Conservation (phyloP, 2,113 vertebrate genomes). For the Corythoichthys haematopterus region DNA sequence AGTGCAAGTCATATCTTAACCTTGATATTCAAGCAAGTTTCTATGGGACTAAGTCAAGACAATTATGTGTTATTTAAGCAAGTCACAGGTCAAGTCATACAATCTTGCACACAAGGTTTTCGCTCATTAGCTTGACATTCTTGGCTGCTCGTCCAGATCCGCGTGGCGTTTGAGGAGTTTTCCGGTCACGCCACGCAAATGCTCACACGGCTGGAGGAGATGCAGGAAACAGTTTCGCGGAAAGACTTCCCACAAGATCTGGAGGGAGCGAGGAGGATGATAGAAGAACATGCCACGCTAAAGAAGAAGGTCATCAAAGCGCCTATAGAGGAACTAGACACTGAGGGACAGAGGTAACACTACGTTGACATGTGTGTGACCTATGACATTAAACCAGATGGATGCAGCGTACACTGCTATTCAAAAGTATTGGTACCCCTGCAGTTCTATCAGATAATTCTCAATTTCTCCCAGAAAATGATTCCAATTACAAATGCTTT, state of each 20-base stretch:
- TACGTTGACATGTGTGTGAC: too few relatives aligned
- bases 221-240: conserved; percentile 91
- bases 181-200: conserved; percentile 93
- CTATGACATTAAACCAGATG: too few relatives aligned
- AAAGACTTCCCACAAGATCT: conserved; percentile 96
- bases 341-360: conserved; percentile 85
- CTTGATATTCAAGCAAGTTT: background rate
- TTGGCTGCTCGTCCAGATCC: conserved; percentile 65
- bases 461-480: too few relatives aligned
- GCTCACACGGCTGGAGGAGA: conserved; percentile 89
- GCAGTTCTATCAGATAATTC: too few relatives aligned
- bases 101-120: background rate
- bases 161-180: conserved; percentile 97
- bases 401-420: too few relatives aligned
- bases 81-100: background rate
- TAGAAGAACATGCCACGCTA: conserved; percentile 90
- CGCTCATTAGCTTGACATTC: too few relatives aligned
- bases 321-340: conserved; percentile 94
- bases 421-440: too few relatives aligned
- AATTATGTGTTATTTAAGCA: background rate
- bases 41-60: background rate
- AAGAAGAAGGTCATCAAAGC: conserved; percentile 98
- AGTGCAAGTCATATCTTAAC: too few relatives aligned
- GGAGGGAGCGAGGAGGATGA: conserved; percentile 92
- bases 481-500: too few relatives aligned